Percentiles rank a stretch among this genome's conserved stretches.
These are phyloP conservation scores for Tamandua tetradactyla DNA, from an alignment of 2,797 vertebrate species.

Conservation along the genomic window DNA sequence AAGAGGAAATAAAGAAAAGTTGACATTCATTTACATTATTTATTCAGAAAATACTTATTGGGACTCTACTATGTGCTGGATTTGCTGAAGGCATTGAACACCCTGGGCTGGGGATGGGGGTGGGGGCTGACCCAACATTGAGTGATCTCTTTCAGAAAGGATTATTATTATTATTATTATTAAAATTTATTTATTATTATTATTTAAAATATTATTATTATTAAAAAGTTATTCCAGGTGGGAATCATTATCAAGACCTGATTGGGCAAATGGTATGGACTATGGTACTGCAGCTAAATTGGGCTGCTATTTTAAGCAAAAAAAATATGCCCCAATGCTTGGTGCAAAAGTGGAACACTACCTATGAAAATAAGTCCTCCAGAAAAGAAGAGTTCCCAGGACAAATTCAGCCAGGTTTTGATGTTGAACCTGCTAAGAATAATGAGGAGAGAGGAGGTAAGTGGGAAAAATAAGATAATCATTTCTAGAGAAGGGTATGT, in stretches of 20 bases:
- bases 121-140: not conserved
- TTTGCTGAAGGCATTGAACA: not conserved
- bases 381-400: conserved; percentile 26
- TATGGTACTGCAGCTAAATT: not conserved
- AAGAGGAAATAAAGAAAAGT: too few relatives aligned
- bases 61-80: not conserved
- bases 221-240: not conserved
- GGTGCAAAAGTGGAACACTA: not conserved
- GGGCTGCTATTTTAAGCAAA: conserved; percentile 49
- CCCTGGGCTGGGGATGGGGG: not conserved
- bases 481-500: conserved; percentile 53
- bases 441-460: conserved; percentile 53
- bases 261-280: not conserved
- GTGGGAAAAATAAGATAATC: conserved; percentile 60
- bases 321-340: conserved; percentile 25
- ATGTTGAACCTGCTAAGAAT: conserved; percentile 59
- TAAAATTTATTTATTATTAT: too few relatives aligned
- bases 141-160: not conserved
- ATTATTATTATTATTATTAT: too few relatives aligned
- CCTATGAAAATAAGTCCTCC: not conserved
- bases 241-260: not conserved
- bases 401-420: conserved; percentile 57
- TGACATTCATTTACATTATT: not conserved
- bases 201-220: too few relatives aligned
- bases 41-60: not conserved